Evolutionary conservation across 1,140 invertebrate species (phyloP).

Genomic region (Spodoptera litura): DNA sequence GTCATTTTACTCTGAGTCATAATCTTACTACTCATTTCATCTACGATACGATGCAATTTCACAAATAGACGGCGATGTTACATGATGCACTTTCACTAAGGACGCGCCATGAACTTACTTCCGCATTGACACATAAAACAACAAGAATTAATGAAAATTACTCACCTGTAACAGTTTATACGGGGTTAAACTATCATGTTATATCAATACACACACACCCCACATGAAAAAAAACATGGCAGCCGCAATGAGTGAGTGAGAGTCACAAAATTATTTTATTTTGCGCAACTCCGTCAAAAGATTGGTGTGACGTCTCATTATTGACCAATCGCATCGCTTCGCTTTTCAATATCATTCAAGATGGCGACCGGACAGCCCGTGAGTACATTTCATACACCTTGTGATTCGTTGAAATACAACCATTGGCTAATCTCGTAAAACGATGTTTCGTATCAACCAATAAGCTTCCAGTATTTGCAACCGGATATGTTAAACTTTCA

Average conservation of each 20-base stretch:
- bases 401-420: slow-evolving; percentile 71
- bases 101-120: slow-evolving; percentile 72
- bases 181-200: slow-evolving; percentile 83
- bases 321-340: slow-evolving; percentile 73
- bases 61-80: slow-evolving; percentile 83
- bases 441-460: slow-evolving; percentile 51
- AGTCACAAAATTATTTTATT: slow-evolving; percentile 81
- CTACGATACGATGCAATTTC: slow-evolving; percentile 79
- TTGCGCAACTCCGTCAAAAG: slow-evolving; percentile 84
- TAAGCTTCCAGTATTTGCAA: slow-evolving; percentile 37
- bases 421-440: slow-evolving; percentile 56
- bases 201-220: slow-evolving; percentile 84
- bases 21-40: slow-evolving; percentile 61
- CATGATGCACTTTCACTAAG: slow-evolving; percentile 85
- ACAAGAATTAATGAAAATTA: slow-evolving; percentile 60
- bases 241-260: slow-evolving; percentile 81
- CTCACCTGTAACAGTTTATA: slow-evolving; percentile 81
- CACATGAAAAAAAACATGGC: slow-evolving; percentile 86
- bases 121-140: slow-evolving; percentile 65
- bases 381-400: slow-evolving; percentile 61
- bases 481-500: slow-evolving; percentile 55
- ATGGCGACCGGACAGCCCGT: slow-evolving; percentile 72
- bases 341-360: slow-evolving; percentile 75
- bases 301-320: slow-evolving; percentile 76
- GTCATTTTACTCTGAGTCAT: slow-evolving; percentile 67